These are phyloP conservation scores for Dinothrombium tinctorium DNA, from an alignment of 1,140 invertebrate species.

Conservation along the genomic window DNA sequence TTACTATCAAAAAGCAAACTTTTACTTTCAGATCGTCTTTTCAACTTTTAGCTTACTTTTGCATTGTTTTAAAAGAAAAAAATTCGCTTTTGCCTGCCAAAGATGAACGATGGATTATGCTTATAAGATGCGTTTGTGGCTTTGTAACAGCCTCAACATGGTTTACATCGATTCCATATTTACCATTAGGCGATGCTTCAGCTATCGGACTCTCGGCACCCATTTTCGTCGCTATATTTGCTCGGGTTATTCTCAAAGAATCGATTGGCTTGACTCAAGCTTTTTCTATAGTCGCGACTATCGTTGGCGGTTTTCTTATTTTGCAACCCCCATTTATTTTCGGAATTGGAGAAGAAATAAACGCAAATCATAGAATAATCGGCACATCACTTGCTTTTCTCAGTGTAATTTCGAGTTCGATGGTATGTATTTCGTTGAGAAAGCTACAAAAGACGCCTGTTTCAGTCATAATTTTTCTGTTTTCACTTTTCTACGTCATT, in stretches of 20 bases:
- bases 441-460: conserved; percentile 62
- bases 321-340: conserved; percentile 22
- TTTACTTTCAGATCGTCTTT: too few species aligned
- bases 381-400: conserved; percentile 4
- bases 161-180: background rate
- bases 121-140: background rate
- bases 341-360: conserved; percentile 5
- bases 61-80: too few species aligned
- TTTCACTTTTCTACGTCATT: conserved; percentile 2
- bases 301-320: conserved; percentile 27
- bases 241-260: conserved; percentile 28
- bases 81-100: too few species aligned
- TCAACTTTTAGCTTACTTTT: too few species aligned
- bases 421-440: conserved; percentile 42
- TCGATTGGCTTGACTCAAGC: conserved; percentile 27
- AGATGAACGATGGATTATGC: background rate
- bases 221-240: conserved; percentile 27
- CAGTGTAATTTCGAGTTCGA: conserved; percentile 25
- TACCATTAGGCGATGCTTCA: conserved; percentile 30
- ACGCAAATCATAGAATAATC: background rate
- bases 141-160: background rate
- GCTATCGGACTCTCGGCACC: conserved; percentile 32
- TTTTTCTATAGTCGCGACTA: conserved; percentile 23
- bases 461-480: conserved; percentile 53
- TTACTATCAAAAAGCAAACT: too few species aligned